Percentiles rank a stretch among this genome's conserved stretches.
These are phyloP conservation scores for Brachyptera putata DNA, from an alignment of 2,888 invertebrate species.

Conservation along the genomic window DNA sequence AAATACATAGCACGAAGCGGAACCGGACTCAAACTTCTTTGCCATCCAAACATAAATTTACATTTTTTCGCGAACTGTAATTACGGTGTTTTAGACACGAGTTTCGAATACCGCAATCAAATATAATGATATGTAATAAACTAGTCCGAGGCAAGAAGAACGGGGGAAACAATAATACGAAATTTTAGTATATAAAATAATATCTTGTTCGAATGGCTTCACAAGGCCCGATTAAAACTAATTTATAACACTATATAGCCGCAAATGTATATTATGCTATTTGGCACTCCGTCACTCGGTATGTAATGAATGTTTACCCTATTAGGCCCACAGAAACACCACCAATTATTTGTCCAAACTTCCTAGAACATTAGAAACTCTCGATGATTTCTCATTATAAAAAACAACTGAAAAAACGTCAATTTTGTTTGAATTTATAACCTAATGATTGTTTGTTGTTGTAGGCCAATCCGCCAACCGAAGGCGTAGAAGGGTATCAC, in stretches of 20 bases:
- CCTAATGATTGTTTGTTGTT: neutral
- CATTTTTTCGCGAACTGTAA: too few species aligned
- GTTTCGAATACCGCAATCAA: too few species aligned
- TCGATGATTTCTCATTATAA: too few species aligned
- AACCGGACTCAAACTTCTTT: too few species aligned
- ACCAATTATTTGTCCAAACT: neutral
- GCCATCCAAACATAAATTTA: too few species aligned
- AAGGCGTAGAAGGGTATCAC: slow-evolving; percentile 7
- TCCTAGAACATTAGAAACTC: neutral
- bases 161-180: neutral
- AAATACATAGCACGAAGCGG: too few species aligned
- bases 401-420: too few species aligned
- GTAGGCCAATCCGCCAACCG: neutral
- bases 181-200: neutral
- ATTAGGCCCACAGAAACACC: slow-evolving; percentile 9
- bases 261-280: neutral
- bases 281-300: slow-evolving; percentile 4
- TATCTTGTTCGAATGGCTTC: neutral
- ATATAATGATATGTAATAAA: too few species aligned
- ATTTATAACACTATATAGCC: slow-evolving; percentile 4
- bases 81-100: too few species aligned
- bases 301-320: neutral
- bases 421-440: too few species aligned
- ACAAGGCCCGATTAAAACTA: neutral
- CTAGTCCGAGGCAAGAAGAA: neutral